Conservation (phyloP, 2,888 invertebrate genomes). For the Callimorpha dominula region DNA sequence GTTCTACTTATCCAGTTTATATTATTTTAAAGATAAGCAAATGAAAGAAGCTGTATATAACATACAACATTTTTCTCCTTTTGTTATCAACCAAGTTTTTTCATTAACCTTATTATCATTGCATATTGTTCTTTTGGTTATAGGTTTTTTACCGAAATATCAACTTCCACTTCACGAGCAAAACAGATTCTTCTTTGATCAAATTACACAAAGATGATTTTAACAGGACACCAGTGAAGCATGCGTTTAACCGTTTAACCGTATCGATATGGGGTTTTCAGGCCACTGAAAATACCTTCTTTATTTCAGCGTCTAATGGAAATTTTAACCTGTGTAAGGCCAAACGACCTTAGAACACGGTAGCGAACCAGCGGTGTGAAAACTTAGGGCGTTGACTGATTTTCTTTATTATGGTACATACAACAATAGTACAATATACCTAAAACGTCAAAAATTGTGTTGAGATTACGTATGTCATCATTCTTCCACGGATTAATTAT, state of each 20-base stretch:
- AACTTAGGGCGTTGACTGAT: conserved; percentile 14
- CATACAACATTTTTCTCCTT: too few species aligned
- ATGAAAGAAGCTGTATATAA: too few species aligned
- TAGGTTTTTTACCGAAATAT: neutral
- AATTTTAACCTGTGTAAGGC: conserved; percentile 36
- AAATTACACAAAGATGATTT: conserved; percentile 22
- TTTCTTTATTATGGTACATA: neutral
- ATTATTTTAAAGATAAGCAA: too few species aligned
- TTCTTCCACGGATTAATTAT: too few species aligned
- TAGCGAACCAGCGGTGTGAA: conserved; percentile 31
- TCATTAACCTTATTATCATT: neutral
- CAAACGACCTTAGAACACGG: conserved; percentile 35
- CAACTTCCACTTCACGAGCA: neutral
- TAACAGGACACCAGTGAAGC: conserved; percentile 27
- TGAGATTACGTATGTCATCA: too few species aligned
- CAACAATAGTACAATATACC: neutral
- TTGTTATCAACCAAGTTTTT: too few species aligned
- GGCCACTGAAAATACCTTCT: conserved; percentile 41
- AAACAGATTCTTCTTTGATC: neutral
- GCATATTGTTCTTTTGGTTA: neutral
- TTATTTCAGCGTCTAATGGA: conserved; percentile 46
- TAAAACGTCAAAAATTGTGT: too few species aligned
- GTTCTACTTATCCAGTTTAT: too few species aligned
- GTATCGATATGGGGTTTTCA: conserved; percentile 28
- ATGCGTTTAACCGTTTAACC: conserved; percentile 19